Evolutionary conservation across 1,140 invertebrate species (phyloP), one percentile per base, ranked within the genome.

Genomic region (Macrosteles quadrilineatus): DNA sequence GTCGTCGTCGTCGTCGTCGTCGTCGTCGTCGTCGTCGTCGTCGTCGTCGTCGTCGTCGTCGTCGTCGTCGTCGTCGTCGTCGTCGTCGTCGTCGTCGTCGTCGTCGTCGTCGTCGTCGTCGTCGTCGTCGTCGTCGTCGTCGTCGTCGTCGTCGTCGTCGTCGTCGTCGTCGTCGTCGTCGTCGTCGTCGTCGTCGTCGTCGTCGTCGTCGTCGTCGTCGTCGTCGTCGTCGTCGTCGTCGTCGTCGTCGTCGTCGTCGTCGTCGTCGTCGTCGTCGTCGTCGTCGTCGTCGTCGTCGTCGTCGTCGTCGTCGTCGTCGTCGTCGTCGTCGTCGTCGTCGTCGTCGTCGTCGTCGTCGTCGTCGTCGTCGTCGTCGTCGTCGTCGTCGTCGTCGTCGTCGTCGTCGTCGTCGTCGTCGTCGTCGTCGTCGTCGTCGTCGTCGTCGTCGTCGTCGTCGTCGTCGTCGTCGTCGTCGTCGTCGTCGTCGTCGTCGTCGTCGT

Each of bases 71-170:
- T n/a, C n/a, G n/a, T n/a, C n/a, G n/a, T n/a, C n/a, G n/a, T n/a
- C n/a, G n/a, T n/a, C n/a, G n/a, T n/a, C n/a, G n/a, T n/a, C n/a
- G n/a, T n/a, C n/a, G n/a, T n/a, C n/a, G n/a, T n/a, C n/a, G n/a
- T n/a, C n/a, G n/a, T n/a, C n/a, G n/a, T n/a, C n/a, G n/a, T n/a
- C n/a, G n/a, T n/a, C n/a, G n/a, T n/a, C n/a, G n/a, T n/a, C n/a
- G n/a, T n/a, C n/a, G n/a, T n/a, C n/a, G n/a, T n/a, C n/a, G n/a
- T n/a, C n/a, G n/a, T n/a, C n/a, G n/a, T n/a, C n/a, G n/a, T n/a
- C n/a, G n/a, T n/a, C n/a, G 40, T 43, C n/a, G n/a, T 43, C n/a
- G 40, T 43, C n/a, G 40, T 43, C n/a, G 40, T 43, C n/a, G 40
- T 43, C n/a, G 40, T 43, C n/a, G 40, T 43, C n/a, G 40, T 43